A percentile compares a stretch with the other conserved stretches of the same genome.
phyloP scores from a whole-genome alignment of 2,113 vertebrate species.

The Cephalopholis sonnerati region DNA sequence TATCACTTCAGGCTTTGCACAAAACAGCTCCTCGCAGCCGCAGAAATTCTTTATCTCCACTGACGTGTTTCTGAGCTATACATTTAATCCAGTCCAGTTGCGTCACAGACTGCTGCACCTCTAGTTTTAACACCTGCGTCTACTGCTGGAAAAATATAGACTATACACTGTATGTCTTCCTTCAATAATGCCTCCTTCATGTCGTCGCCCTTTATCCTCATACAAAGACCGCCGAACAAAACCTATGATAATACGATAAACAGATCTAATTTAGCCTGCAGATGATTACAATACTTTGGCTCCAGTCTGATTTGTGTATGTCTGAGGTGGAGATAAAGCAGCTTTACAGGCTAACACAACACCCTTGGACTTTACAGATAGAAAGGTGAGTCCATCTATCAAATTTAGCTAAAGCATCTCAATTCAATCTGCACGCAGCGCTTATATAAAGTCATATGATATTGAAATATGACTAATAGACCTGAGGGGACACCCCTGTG shows the following conservation, averaged over 20 bases:
- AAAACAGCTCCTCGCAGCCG: slow-evolving; percentile 1
- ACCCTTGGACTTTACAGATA: slow-evolving; percentile 28
- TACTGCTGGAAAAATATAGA: slow-evolving; percentile 10
- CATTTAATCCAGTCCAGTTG: slow-evolving; percentile 5
- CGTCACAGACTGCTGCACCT: slow-evolving; percentile 12
- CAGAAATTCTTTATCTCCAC: slow-evolving; percentile 21
- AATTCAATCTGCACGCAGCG: slow-evolving; percentile 28
- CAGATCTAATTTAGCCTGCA: neutral
- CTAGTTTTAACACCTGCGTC: slow-evolving; percentile 33
- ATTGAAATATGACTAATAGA: slow-evolving; percentile 31
- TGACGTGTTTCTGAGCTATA: slow-evolving; percentile 5
- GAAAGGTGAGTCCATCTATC: slow-evolving; percentile 51
- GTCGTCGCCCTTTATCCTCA: neutral
- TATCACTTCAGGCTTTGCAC: slow-evolving; percentile 22
- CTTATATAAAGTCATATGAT: slow-evolving; percentile 33
- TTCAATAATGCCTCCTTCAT: neutral
- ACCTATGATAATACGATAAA: neutral
- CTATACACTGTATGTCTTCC: neutral
- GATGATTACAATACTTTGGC: neutral
- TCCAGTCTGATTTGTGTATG: neutral
- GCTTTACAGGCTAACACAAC: neutral
- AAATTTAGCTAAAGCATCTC: slow-evolving; percentile 40
- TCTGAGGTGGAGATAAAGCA: slow-evolving; percentile 3
- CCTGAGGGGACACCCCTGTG: slow-evolving; percentile 7
- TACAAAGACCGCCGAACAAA: neutral